phyloP scores from a whole-genome alignment of 2,113 vertebrate species.

The Pluvialis apricaria region DNA sequence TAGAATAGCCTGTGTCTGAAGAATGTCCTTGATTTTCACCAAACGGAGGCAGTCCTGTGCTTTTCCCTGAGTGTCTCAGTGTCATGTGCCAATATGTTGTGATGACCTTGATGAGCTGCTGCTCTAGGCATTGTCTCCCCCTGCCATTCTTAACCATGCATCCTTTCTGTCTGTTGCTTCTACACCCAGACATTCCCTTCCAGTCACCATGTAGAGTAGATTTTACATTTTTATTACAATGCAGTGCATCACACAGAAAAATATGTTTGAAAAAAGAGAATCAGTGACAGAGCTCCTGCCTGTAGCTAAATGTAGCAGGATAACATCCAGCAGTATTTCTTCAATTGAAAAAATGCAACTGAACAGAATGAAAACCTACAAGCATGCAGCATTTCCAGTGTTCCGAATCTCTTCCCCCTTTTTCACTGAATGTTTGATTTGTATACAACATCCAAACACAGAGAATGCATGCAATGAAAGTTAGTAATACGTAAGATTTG shows the following conservation, averaged over 20 bases:
- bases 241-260: not conserved
- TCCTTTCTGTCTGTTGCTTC: not conserved
- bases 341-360: not conserved
- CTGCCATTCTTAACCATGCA: not conserved
- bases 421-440: not conserved
- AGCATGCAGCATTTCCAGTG: not conserved
- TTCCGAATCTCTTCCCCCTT: not conserved
- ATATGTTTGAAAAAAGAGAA: not conserved
- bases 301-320: not conserved
- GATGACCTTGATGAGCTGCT: not conserved
- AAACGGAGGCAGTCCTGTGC: not conserved
- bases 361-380: not conserved
- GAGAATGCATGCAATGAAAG: not conserved
- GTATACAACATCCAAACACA: not conserved
- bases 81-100: not conserved
- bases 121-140: not conserved
- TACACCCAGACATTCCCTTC: not conserved
- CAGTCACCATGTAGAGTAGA: not conserved
- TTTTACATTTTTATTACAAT: not conserved
- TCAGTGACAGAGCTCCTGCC: not conserved
- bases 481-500: not conserved
- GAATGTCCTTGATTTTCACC: not conserved
- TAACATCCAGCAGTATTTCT: not conserved
- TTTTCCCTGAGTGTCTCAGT: not conserved
- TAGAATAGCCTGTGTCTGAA: not conserved